Evolutionary conservation across 2,113 vertebrate genomes (phyloP).

Genomic region (Hyaena hyaena): DNA sequence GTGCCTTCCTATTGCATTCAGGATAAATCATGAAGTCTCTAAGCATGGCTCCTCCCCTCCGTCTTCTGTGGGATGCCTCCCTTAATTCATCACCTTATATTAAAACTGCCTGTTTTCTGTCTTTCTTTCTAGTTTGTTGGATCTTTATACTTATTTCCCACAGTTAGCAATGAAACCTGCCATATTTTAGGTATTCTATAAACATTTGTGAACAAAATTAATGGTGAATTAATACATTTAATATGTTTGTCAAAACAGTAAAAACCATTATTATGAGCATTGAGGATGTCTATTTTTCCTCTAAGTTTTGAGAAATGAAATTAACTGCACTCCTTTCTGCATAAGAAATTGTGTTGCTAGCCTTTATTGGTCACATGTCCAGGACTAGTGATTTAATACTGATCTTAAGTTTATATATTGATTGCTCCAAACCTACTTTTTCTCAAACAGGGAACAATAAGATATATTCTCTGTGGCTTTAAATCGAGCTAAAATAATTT

Average conservation of each 20-base stretch:
- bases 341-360: neutral
- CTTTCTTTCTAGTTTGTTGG: neutral
- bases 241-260: neutral
- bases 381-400: neutral
- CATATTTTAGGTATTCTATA: neutral
- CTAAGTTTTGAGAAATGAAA: neutral
- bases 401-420: neutral
- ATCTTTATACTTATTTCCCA: neutral
- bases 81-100: neutral
- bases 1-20: neutral
- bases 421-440: neutral
- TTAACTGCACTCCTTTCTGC: neutral
- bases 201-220: neutral
- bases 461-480: neutral
- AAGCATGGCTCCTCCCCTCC: neutral
- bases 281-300: neutral
- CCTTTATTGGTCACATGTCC: neutral
- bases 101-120: neutral
- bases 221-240: neutral
- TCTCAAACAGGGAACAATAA: neutral
- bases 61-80: neutral
- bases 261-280: neutral
- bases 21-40: neutral
- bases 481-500: constrained; percentile 16
- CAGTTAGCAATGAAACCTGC: neutral